Evolutionary conservation across 2,797 vertebrate species (phyloP).

Genomic region (Glyptemys insculpta): DNA sequence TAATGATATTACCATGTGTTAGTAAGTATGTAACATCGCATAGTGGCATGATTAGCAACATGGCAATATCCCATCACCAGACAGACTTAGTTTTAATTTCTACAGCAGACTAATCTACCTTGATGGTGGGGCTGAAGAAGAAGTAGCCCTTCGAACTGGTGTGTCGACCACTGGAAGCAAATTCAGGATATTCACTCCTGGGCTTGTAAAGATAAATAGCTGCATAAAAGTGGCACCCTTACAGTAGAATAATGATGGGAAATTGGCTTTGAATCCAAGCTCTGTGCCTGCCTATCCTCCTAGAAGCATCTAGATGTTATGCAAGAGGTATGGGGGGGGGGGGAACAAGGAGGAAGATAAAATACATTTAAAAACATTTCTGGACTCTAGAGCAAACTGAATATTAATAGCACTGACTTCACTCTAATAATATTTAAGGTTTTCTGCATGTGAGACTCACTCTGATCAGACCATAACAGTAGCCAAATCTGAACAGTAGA

Average conservation of each 20-base stretch:
- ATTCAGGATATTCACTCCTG: background rate
- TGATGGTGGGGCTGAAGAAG: background rate
- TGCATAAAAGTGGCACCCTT: background rate
- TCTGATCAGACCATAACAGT: slow-evolving; percentile 6
- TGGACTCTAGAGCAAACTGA: slow-evolving; percentile 12
- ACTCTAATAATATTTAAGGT: background rate
- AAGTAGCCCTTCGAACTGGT: background rate
- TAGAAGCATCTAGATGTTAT: background rate
- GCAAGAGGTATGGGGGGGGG: background rate
- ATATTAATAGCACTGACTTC: background rate
- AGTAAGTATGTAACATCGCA: background rate
- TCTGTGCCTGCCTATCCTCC: background rate
- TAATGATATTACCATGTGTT: background rate
- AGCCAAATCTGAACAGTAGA: slow-evolving; percentile 31
- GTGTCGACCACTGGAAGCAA: background rate
- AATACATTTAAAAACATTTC: slow-evolving; percentile 32
- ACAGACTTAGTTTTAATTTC: slow-evolving; percentile 33
- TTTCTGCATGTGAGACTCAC: slow-evolving; percentile 20
- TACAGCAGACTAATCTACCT: background rate
- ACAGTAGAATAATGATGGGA: background rate
- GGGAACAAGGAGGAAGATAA: background rate
- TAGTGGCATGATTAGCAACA: slow-evolving; percentile 10
- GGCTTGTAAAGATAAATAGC: background rate
- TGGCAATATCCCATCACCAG: slow-evolving; percentile 39
- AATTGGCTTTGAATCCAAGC: background rate